Evolutionary conservation across 2,797 vertebrate genomes (phyloP), one percentile per base, ranked within the genome.

Genomic region (Coendou prehensilis): DNA sequence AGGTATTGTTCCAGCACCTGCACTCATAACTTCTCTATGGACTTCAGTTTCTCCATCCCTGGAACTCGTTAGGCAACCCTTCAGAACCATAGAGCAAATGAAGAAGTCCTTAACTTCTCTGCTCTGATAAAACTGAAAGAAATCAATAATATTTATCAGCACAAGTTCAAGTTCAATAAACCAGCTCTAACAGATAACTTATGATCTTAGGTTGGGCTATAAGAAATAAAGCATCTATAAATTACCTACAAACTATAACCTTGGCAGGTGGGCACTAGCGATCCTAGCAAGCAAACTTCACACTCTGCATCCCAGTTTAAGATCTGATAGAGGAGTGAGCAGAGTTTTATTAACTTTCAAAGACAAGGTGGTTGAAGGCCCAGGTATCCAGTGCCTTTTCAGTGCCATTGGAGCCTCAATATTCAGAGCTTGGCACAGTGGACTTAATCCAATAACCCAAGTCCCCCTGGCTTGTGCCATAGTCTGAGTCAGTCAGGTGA

Each of bases 21-120:
- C 6, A 14, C 2, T 56, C 41, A 5, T 30, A n/a, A 54, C 78
- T 93, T 95, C 82, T 96, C 63, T 94, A 33, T 80, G 37, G 67
- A 78, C 78, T 73, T 95, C 33, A 56, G 33, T 82, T 94, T 95
- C 81, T 92, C 89, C 33, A 80, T 92, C 87, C 9, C 56, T 92
- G 56, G 56, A 56, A 37, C 41, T 37, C 22, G 45, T 85, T 59
- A 78, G 41, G 79, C 45, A 90, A 96, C 18, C 37, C 76, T 85
- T 86, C 6, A 91, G 87, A 89, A 50, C 17, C 26, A 59, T 0
- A 61, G 5, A 80, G 30, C 37, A 93, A 90, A 17, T 56, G 80
- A 78, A 14, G 61, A 85, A 57, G 56, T 45, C 57, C 73, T 63
- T 71, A 50, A 37, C 45, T 91, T 52, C n/a, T 82, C 69, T 9